Evolutionary conservation across 23 tunicate genomes (phyloP).

Genomic region (Phallusia fumigata): DNA sequence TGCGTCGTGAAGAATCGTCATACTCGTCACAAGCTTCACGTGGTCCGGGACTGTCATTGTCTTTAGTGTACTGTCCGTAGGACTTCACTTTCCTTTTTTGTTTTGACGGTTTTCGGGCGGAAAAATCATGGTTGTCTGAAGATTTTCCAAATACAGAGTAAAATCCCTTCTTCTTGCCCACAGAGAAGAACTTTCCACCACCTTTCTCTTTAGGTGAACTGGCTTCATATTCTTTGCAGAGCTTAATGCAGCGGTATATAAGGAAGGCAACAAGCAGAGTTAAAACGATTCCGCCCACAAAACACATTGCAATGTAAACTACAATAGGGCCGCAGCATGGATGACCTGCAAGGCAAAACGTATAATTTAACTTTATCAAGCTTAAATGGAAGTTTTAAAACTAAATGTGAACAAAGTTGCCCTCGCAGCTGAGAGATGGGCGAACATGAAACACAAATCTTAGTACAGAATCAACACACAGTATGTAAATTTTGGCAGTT

Average conservation of each 20-base stretch:
- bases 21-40: too few relatives aligned
- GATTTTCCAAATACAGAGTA: neutral
- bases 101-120: neutral
- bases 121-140: neutral
- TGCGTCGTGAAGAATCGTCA: too few relatives aligned
- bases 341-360: conserved; percentile 44
- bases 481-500: too few relatives aligned
- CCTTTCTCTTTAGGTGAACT: neutral
- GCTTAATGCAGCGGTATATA: conserved; percentile 5
- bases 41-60: neutral
- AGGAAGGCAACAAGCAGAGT: conserved; percentile 32
- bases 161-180: neutral
- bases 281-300: conserved; percentile 52
- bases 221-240: neutral
- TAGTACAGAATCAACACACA: too few relatives aligned
- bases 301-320: conserved; percentile 68
- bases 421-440: too few relatives aligned
- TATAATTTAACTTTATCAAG: too few relatives aligned
- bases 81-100: neutral
- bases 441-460: too few relatives aligned
- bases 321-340: conserved; percentile 78
- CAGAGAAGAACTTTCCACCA: neutral
- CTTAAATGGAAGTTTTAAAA: too few relatives aligned
- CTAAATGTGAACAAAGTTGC: too few relatives aligned
- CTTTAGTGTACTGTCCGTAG: conserved; percentile 6